Conservation (phyloP, 2,113 vertebrate genomes). For the Numida meleagris region DNA sequence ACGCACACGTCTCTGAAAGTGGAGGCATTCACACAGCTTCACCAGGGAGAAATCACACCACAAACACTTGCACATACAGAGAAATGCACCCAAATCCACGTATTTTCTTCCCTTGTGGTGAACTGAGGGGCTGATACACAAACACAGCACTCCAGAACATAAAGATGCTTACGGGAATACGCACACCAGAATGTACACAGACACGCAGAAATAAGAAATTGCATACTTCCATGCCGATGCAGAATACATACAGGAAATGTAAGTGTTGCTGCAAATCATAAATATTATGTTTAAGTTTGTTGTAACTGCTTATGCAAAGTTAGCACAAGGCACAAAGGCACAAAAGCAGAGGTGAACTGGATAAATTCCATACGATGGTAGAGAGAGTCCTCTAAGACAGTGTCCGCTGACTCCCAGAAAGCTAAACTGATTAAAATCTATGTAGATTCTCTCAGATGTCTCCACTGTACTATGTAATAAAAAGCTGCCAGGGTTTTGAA, state of each 20-base stretch:
- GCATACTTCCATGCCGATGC: accelerated
- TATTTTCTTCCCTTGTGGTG: accelerated
- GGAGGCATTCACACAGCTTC: neutral
- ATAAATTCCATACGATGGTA: neutral
- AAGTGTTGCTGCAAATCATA: neutral
- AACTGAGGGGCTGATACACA: accelerated
- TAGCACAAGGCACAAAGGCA: accelerated
- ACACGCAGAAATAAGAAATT: accelerated
- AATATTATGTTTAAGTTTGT: neutral
- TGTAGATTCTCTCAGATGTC: neutral
- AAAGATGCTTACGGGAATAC: neutral
- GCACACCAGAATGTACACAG: accelerated
- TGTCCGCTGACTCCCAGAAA: neutral
- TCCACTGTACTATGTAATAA: neutral
- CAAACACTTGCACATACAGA: accelerated
- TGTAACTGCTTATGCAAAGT: neutral
- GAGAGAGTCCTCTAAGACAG: accelerated
- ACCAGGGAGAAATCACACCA: accelerated
- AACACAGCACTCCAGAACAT: accelerated
- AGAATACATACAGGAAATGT: accelerated
- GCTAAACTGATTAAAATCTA: accelerated
- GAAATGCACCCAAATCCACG: accelerated
- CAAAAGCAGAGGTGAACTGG: accelerated
- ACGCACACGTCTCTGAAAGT: neutral
- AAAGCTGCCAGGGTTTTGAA: neutral